These are phyloP conservation scores for Linurgus olivaceus DNA, from an alignment of 2,797 vertebrate genomes.

Conservation along the genomic window DNA sequence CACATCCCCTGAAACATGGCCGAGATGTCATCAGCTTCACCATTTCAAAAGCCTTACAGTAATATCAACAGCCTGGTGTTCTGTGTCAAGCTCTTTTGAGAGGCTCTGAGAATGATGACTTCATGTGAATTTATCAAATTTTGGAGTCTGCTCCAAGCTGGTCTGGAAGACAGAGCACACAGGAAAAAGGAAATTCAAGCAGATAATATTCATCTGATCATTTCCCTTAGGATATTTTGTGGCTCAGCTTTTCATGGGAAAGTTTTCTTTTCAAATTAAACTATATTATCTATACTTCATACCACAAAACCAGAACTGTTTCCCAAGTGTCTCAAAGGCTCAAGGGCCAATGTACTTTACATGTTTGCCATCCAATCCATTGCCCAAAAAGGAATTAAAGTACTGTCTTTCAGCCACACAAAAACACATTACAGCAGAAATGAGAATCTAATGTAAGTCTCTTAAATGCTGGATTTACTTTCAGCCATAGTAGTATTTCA, in stretches of 20 bases:
- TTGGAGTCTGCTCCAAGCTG: not conserved
- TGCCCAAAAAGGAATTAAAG: not conserved
- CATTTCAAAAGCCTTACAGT: not conserved
- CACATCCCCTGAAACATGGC: not conserved
- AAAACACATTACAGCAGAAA: not conserved
- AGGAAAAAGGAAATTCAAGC: conserved; percentile 5
- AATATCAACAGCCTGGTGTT: not conserved
- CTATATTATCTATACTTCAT: not conserved
- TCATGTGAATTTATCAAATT: conserved; percentile 42
- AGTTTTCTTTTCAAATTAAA: conserved; percentile 25
- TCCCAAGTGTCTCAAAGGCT: not conserved
- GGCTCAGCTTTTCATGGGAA: conserved; percentile 49
- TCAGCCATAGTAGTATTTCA: not conserved
- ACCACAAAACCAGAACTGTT: not conserved
- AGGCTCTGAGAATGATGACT: not conserved
- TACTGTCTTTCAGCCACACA: not conserved
- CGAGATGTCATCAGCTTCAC: not conserved
- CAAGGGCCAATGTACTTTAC: not conserved
- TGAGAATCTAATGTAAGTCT: not conserved
- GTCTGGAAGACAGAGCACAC: not conserved
- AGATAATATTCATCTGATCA: conserved; percentile 34
- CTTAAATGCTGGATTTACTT: not conserved
- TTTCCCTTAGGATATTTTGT: conserved; percentile 31
- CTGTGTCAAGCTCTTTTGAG: not conserved
- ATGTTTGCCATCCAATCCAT: not conserved